Percentiles rank a stretch among this genome's conserved stretches.
phyloP scores from a whole-genome alignment of 2,113 vertebrate genomes.

The Halichoeres trimaculatus region DNA sequence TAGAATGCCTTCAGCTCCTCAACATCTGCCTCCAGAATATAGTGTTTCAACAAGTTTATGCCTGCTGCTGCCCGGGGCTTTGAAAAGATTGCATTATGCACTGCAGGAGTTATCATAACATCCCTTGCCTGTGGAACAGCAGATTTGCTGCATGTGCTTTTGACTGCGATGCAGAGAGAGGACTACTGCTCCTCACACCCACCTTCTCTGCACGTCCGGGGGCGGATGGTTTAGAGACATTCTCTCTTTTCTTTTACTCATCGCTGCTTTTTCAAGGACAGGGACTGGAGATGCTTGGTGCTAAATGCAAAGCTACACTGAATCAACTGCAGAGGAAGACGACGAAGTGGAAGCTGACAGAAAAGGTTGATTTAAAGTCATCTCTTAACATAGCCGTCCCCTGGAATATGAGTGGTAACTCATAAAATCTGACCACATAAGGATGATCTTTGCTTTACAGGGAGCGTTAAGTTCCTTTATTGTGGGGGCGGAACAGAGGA shows the following conservation, averaged over 20 bases:
- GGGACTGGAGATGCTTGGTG: slow-evolving; percentile 40
- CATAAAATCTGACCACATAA: not conserved
- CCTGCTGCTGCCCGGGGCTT: slow-evolving; percentile 55
- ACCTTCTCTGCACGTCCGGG: slow-evolving; percentile 80
- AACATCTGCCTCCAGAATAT: slow-evolving; percentile 68
- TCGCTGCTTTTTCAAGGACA: slow-evolving; percentile 72
- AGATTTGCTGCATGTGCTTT: slow-evolving; percentile 74
- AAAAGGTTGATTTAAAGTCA: slow-evolving; percentile 35
- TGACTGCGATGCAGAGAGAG: slow-evolving; percentile 77
- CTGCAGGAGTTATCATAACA: slow-evolving; percentile 72
- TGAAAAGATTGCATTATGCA: slow-evolving; percentile 72
- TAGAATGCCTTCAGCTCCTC: slow-evolving; percentile 63
- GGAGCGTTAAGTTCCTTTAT: slow-evolving; percentile 18
- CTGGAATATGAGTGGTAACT: slow-evolving; percentile 7
- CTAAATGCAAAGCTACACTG: slow-evolving; percentile 48
- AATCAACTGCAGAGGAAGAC: slow-evolving; percentile 19
- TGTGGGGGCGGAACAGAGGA: slow-evolving; percentile 45
- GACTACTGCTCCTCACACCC: slow-evolving; percentile 80
- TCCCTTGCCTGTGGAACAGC: slow-evolving; percentile 72
- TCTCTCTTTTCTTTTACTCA: slow-evolving; percentile 74
- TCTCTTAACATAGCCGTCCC: slow-evolving; percentile 14
- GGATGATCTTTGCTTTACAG: not conserved
- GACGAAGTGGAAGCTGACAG: not conserved
- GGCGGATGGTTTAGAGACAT: slow-evolving; percentile 81
- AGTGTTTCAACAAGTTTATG: slow-evolving; percentile 70